phyloP scores from a whole-genome alignment of 2,797 vertebrate species.

The Ctenosaura bakeri region DNA sequence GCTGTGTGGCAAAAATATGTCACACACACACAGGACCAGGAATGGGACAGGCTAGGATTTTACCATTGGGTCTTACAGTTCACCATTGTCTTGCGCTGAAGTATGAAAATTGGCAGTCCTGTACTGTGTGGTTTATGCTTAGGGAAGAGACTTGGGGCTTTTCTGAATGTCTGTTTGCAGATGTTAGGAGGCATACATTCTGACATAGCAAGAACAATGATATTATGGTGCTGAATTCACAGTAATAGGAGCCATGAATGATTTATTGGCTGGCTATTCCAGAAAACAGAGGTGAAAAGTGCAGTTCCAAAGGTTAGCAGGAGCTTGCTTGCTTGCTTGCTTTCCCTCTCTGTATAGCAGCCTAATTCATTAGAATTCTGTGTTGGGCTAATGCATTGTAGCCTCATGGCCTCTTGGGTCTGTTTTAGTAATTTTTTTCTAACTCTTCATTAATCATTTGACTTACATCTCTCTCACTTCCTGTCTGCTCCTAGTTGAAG shows the following conservation, averaged over 20 bases:
- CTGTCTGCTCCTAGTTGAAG: neutral
- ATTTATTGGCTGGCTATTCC: neutral
- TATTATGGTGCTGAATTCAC: neutral
- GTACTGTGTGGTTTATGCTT: neutral
- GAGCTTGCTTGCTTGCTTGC: too few species aligned
- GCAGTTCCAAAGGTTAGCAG: neutral
- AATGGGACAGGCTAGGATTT: neutral
- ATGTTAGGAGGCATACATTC: neutral
- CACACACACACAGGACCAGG: neutral
- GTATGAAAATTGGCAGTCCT: neutral
- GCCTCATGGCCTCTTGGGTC: neutral
- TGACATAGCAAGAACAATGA: neutral
- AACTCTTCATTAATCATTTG: slow-evolving; percentile 11
- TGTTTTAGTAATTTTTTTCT: too few species aligned
- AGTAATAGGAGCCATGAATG: neutral
- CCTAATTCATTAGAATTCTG: neutral
- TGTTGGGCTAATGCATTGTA: neutral
- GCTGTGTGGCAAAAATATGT: neutral
- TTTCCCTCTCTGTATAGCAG: neutral
- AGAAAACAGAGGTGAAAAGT: neutral
- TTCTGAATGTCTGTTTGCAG: neutral
- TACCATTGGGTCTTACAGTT: too few species aligned
- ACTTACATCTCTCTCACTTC: neutral
- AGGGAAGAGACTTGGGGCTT: neutral
- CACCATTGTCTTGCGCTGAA: neutral